These are phyloP conservation scores for Eremophila alpestris DNA, from an alignment of 2,797 vertebrate genomes.

Conservation along the genomic window DNA sequence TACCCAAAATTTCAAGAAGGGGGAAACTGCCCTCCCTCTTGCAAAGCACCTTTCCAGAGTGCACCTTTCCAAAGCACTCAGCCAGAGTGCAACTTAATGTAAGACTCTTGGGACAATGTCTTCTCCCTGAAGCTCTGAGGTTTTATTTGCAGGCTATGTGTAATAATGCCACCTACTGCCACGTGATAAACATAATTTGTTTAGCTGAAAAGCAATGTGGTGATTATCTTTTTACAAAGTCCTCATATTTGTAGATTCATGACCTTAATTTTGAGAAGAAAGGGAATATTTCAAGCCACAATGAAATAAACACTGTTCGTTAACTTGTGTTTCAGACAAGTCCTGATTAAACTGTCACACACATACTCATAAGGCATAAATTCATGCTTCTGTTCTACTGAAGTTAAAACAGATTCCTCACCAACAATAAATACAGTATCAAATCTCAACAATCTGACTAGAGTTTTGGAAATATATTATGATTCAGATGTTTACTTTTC, in stretches of 20 bases:
- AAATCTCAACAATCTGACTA: neutral
- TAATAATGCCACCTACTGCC: neutral
- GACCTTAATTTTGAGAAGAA: neutral
- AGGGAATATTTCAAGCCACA: neutral
- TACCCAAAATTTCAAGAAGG: neutral
- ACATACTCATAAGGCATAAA: neutral
- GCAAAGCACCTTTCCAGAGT: neutral
- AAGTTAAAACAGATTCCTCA: neutral
- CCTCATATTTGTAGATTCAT: neutral
- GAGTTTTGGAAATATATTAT: neutral
- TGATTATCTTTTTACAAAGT: neutral
- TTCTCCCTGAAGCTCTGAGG: neutral
- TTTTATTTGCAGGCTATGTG: neutral
- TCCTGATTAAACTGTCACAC: neutral
- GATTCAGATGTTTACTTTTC: neutral
- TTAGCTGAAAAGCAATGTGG: neutral
- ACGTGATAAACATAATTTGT: neutral
- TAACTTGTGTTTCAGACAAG: neutral
- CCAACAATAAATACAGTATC: neutral
- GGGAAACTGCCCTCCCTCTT: neutral
- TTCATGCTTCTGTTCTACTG: neutral
- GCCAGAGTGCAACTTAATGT: rapidly evolving
- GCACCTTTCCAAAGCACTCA: neutral
- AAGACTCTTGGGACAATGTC: neutral
- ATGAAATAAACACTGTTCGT: neutral